Conservation (phyloP, 2,888 invertebrate genomes). For the Myopa testacea region DNA sequence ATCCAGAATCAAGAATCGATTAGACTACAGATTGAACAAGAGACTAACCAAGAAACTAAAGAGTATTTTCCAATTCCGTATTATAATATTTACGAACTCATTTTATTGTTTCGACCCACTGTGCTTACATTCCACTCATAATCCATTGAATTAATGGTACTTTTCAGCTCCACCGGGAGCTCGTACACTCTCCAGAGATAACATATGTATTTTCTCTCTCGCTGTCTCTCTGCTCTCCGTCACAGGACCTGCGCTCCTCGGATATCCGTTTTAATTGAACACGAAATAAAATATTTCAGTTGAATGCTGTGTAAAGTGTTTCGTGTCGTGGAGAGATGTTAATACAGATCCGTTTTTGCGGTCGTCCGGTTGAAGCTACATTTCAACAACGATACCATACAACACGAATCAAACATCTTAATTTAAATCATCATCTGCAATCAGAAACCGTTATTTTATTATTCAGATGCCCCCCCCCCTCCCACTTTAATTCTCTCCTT, state of each 20-base stretch:
- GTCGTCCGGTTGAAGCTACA: background rate
- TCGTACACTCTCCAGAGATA: conserved; percentile 22
- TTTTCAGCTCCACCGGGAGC: background rate
- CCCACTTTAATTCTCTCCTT: too few species aligned
- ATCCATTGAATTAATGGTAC: conserved; percentile 2
- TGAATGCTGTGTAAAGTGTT: background rate
- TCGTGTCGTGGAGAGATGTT: too few species aligned
- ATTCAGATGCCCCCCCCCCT: background rate
- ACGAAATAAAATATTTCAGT: conserved; percentile 12
- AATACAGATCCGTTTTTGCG: too few species aligned
- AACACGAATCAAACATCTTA: too few species aligned
- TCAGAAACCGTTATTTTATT: background rate
- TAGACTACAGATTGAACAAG: too few species aligned
- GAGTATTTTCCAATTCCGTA: too few species aligned
- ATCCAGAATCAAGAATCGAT: too few species aligned
- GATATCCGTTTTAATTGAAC: conserved; percentile 16
- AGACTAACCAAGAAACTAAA: too few species aligned
- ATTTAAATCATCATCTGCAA: background rate
- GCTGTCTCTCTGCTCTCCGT: background rate
- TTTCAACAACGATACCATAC: background rate
- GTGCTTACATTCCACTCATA: background rate
- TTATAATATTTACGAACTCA: too few species aligned
- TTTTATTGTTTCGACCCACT: background rate
- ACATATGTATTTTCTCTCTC: background rate
- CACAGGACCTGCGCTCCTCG: conserved; percentile 18